Conservation (phyloP, 2,797 vertebrate genomes). For the Oryzias dopingdopingensis region DNA sequence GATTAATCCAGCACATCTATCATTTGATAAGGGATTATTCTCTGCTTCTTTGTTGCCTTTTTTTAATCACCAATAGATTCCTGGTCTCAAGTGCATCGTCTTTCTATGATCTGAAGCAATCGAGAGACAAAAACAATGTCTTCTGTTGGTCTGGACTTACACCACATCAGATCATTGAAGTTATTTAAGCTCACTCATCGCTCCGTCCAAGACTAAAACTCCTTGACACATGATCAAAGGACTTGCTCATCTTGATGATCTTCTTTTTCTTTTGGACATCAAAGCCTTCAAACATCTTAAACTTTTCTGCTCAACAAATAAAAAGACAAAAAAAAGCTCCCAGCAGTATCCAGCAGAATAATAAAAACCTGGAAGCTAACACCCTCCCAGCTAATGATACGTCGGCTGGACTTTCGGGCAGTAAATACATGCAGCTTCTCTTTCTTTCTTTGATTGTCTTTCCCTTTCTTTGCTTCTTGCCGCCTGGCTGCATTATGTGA, state of each 20-base stretch:
- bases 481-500: constrained; percentile 27
- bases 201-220: constrained; percentile 69
- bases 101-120: constrained; percentile 55
- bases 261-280: constrained; percentile 67
- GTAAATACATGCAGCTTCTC: constrained; percentile 11
- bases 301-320: constrained; percentile 53
- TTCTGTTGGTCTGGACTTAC: constrained; percentile 37
- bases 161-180: constrained; percentile 51
- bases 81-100: constrained; percentile 35
- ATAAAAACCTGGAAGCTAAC: constrained; percentile 56
- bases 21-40: constrained; percentile 60
- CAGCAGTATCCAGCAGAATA: constrained; percentile 40
- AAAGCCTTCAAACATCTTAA: constrained; percentile 70
- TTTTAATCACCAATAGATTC: constrained; percentile 39
- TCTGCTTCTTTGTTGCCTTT: constrained; percentile 56
- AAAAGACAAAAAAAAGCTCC: constrained; percentile 15
- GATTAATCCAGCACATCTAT: constrained; percentile 59
- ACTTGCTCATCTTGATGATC: constrained; percentile 58
- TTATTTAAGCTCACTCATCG: constrained; percentile 73
- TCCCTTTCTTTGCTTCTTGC: constrained; percentile 12
- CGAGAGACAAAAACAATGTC: constrained; percentile 53
- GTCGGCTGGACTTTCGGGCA: constrained; percentile 20
- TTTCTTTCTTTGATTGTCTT: constrained; percentile 9
- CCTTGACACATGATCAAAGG: constrained; percentile 76
- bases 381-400: constrained; percentile 52